A percentile compares a stretch with the other conserved stretches of the same genome.
phyloP scores from a whole-genome alignment of 2,888 invertebrate species.

The Caenorhabditis virilis region DNA sequence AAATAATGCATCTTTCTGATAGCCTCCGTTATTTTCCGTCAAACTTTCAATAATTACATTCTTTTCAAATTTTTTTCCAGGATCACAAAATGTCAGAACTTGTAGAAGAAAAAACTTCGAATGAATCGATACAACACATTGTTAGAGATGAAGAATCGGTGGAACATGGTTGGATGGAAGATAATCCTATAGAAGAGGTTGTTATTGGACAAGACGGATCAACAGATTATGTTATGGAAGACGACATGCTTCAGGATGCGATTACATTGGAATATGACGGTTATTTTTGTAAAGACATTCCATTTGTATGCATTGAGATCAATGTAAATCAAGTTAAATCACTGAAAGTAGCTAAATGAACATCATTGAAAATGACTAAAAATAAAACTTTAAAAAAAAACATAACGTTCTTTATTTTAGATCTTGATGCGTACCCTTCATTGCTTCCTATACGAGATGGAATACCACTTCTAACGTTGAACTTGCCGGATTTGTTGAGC shows the following conservation, averaged over 20 bases:
- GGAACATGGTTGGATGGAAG: constrained; percentile 2
- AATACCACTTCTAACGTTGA: constrained; percentile 26
- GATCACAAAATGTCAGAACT: not conserved
- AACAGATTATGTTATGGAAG: constrained; percentile 3
- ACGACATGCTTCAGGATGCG: not conserved
- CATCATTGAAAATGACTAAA: too few relatives aligned
- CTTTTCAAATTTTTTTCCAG: not conserved
- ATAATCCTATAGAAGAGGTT: constrained; percentile 5
- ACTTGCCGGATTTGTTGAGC: constrained; percentile 36
- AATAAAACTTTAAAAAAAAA: not conserved
- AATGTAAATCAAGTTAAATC: too few relatives aligned
- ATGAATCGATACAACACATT: not conserved
- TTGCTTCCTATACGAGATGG: constrained; percentile 30
- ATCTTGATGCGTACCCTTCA: constrained; percentile 14
- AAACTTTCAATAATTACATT: too few relatives aligned
- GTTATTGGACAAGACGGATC: constrained; percentile 1
- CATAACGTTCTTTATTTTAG: not conserved
- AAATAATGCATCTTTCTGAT: too few relatives aligned
- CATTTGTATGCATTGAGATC: too few relatives aligned
- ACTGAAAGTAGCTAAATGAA: too few relatives aligned
- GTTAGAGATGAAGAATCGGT: constrained; percentile 1
- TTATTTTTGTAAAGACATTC: too few relatives aligned
- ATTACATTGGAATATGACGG: constrained; percentile 4
- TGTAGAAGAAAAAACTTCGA: not conserved
- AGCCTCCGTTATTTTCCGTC: too few relatives aligned